Evolutionary conservation across 1,140 invertebrate genomes (phyloP).

Genomic region (Andricus grossulariae): DNA sequence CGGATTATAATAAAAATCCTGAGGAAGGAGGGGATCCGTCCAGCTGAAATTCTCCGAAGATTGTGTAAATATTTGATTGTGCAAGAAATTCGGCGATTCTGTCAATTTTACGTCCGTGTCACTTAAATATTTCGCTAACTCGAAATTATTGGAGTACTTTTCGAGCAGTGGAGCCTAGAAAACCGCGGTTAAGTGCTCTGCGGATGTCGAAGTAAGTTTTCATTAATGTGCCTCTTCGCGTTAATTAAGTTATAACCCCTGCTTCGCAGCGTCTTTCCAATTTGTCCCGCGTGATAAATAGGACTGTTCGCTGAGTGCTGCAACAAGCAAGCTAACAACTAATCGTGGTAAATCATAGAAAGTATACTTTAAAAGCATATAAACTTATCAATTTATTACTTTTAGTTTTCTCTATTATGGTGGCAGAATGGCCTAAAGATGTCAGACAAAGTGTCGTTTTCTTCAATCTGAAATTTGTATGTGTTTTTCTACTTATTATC

Average conservation of each 20-base stretch:
- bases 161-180: conserved; percentile 50
- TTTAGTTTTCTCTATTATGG: too few relatives aligned
- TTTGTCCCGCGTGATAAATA: conserved; percentile 47
- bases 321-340: conserved; percentile 55
- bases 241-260: conserved; percentile 54
- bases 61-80: too few relatives aligned
- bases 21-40: too few relatives aligned
- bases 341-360: conserved; percentile 55
- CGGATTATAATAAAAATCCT: too few relatives aligned
- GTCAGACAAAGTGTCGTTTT: too few relatives aligned
- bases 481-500: too few relatives aligned
- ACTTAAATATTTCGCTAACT: conserved; percentile 52
- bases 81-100: background rate
- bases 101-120: conserved; percentile 46
- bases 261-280: conserved; percentile 31
- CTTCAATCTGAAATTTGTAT: too few relatives aligned
- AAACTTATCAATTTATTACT: too few relatives aligned
- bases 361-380: conserved; percentile 34
- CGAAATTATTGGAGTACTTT: conserved; percentile 63
- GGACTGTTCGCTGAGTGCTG: conserved; percentile 43
- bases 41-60: too few relatives aligned
- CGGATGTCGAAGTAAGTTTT: conserved; percentile 58
- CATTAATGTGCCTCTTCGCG: conserved; percentile 53
- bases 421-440: too few relatives aligned
- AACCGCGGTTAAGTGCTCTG: conserved; percentile 60